Conservation (phyloP, 2,113 vertebrate species). For the Seriola rivoliana region DNA sequence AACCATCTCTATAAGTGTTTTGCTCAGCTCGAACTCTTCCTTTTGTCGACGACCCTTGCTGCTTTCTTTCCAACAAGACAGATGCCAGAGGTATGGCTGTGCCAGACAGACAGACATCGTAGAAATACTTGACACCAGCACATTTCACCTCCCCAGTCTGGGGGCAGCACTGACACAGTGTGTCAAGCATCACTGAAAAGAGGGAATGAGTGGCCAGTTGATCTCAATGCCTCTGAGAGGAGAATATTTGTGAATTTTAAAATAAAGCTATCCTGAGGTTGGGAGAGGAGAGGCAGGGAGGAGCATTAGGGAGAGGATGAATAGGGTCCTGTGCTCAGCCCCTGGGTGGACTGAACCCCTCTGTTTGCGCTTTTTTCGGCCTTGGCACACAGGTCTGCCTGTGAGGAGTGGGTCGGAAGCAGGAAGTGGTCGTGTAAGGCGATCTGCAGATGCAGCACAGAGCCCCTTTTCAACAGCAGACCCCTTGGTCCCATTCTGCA, state of each 20-base stretch:
- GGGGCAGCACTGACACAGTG: slow-evolving; percentile 51
- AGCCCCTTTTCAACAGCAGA: slow-evolving; percentile 84
- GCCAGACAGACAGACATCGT: slow-evolving; percentile 39
- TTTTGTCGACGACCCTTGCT: slow-evolving; percentile 45
- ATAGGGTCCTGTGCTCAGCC: slow-evolving; percentile 86
- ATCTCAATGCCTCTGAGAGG: slow-evolving; percentile 61
- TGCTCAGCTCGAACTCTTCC: background rate
- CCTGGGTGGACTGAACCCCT: slow-evolving; percentile 84
- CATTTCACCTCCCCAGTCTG: slow-evolving; percentile 41
- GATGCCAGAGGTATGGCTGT: slow-evolving; percentile 35
- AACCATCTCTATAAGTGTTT: slow-evolving; percentile 31
- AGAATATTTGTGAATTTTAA: slow-evolving; percentile 81
- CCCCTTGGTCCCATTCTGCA: slow-evolving; percentile 69
- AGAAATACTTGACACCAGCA: slow-evolving; percentile 52
- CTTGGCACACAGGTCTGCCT: slow-evolving; percentile 83
- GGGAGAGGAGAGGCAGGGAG: slow-evolving; percentile 68
- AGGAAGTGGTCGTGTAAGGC: slow-evolving; percentile 89
- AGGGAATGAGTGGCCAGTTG: slow-evolving; percentile 60
- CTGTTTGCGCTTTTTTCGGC: slow-evolving; percentile 84
- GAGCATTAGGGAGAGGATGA: slow-evolving; percentile 82
- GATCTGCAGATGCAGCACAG: slow-evolving; percentile 86
- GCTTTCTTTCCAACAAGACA: slow-evolving; percentile 34
- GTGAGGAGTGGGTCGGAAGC: slow-evolving; percentile 86
- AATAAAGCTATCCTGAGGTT: slow-evolving; percentile 79
- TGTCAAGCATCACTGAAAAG: slow-evolving; percentile 52